Conservation (phyloP, 2,797 vertebrate species). For the Tinamus major region DNA sequence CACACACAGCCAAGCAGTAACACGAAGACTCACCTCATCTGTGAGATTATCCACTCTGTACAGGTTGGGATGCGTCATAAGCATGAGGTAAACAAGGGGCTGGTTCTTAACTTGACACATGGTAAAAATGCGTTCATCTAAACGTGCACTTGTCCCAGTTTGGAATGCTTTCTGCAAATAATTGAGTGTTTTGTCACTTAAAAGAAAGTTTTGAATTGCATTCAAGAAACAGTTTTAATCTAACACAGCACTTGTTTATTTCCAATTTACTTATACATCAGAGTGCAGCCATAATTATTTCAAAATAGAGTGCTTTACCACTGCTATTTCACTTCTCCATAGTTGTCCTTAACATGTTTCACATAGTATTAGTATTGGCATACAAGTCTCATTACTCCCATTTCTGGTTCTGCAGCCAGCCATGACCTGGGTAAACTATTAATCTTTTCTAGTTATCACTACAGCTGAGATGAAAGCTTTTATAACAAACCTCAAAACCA, state of each 20-base stretch:
- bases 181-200: background rate
- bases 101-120: slow-evolving; percentile 98
- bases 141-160: slow-evolving; percentile 87
- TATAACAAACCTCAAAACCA: background rate
- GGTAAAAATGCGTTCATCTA: slow-evolving; percentile 93
- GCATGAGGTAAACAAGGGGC: slow-evolving; percentile 90
- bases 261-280: background rate
- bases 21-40: slow-evolving; percentile 85
- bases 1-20: background rate
- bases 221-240: background rate
- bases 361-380: background rate
- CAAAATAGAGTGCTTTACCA: background rate
- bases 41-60: slow-evolving; percentile 91
- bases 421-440: background rate
- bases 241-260: background rate
- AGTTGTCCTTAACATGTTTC: background rate
- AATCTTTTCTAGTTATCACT: background rate
- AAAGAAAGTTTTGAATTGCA: background rate
- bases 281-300: background rate
- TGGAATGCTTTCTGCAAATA: slow-evolving; percentile 91
- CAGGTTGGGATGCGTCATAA: slow-evolving; percentile 92
- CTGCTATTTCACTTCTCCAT: background rate
- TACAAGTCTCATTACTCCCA: background rate
- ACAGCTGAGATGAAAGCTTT: background rate
- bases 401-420: background rate